These are phyloP conservation scores for Uropetala carovei DNA, from an alignment of 2,888 invertebrate genomes.

Conservation along the genomic window DNA sequence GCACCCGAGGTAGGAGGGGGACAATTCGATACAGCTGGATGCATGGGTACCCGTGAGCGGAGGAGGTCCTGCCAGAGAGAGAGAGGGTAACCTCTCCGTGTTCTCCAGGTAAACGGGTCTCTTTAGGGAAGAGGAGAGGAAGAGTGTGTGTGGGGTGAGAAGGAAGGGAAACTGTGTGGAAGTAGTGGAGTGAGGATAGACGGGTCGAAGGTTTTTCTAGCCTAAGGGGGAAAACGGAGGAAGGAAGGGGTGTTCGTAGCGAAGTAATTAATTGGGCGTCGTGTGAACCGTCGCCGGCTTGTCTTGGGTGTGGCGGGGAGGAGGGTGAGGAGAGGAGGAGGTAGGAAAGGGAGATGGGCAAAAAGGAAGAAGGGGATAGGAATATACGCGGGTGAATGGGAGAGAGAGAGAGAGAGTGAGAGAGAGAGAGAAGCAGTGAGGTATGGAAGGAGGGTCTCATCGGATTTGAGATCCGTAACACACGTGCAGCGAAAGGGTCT, in stretches of 20 bases:
- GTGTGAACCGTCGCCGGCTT: constrained; percentile 41
- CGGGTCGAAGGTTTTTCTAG: neutral
- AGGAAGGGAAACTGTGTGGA: neutral
- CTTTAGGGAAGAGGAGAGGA: neutral
- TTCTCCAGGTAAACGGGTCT: constrained; percentile 60
- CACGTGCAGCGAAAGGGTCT: neutral
- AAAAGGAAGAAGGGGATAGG: neutral
- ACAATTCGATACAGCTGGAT: constrained; percentile 32
- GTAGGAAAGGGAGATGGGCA: neutral
- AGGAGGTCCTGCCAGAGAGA: constrained; percentile 4
- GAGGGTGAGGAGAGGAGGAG: neutral
- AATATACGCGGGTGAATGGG: neutral
- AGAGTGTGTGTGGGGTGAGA: neutral
- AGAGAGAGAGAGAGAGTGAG: no score
- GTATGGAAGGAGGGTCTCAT: neutral
- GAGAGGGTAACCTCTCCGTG: constrained; percentile 1
- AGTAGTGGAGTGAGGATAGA: neutral
- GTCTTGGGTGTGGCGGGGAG: constrained; percentile 33
- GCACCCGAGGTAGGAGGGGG: neutral
- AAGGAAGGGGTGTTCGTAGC: neutral
- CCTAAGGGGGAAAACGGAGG: neutral
- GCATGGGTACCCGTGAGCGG: neutral
- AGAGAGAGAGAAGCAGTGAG: neutral
- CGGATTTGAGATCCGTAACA: constrained; percentile 7
- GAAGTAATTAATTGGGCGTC: constrained; percentile 60